Evolutionary conservation across 53 echinoderm and acorn worm species (phyloP).

Genomic region (Henricia sp.): DNA sequence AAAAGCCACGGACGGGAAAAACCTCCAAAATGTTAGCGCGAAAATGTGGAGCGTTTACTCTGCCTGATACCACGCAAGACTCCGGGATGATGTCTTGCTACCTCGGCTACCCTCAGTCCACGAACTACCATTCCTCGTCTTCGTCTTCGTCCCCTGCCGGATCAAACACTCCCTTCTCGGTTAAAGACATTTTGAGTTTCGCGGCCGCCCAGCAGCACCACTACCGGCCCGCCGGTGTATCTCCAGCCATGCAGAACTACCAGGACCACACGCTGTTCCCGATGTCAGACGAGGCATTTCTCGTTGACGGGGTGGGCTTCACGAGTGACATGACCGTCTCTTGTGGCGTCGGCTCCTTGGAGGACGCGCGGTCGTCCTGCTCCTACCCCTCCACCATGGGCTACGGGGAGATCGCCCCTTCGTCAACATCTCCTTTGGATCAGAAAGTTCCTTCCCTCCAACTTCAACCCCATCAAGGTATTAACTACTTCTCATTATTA

Average conservation of each 20-base stretch:
- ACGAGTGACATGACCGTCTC: slow-evolving; percentile 23
- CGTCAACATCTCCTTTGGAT: slow-evolving; percentile 36
- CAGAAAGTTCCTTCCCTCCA: slow-evolving; percentile 20
- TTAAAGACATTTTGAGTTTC: slow-evolving; percentile 76
- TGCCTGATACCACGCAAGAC: slow-evolving; percentile 43
- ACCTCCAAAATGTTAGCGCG: slow-evolving; percentile 41
- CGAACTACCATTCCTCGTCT: slow-evolving; percentile 33
- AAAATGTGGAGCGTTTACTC: slow-evolving; percentile 53
- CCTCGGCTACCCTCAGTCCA: slow-evolving; percentile 44
- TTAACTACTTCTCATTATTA: not conserved
- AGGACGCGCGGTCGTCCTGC: slow-evolving; percentile 40
- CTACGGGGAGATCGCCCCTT: slow-evolving; percentile 18
- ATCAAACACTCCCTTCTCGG: slow-evolving; percentile 73
- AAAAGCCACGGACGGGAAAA: not conserved
- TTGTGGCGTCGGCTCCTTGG: slow-evolving; percentile 7
- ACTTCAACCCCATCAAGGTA: slow-evolving; percentile 18
- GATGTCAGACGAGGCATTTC: slow-evolving; percentile 33
- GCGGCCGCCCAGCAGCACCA: slow-evolving; percentile 70
- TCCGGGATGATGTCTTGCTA: slow-evolving; percentile 27
- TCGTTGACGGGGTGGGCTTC: slow-evolving; percentile 30
- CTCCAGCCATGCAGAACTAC: slow-evolving; percentile 37
- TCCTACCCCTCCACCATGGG: slow-evolving; percentile 50
- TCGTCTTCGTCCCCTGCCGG: slow-evolving; percentile 23
- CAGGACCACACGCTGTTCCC: slow-evolving; percentile 49
- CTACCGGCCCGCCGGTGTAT: not conserved